Base-by-base conservation (phyloP, 2,888 invertebrate genomes). In the Drosophila falleni region DNA sequence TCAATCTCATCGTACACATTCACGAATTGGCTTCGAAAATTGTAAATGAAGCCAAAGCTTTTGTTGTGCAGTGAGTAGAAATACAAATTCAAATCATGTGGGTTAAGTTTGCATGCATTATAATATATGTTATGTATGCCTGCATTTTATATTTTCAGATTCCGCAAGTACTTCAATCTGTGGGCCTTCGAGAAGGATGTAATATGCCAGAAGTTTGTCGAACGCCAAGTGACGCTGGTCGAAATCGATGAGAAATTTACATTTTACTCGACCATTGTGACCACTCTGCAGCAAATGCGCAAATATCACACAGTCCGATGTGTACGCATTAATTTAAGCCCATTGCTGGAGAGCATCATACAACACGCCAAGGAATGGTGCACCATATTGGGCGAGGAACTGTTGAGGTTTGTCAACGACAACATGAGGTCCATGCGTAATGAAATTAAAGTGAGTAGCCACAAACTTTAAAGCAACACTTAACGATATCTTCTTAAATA, bases 301-400 rank as follows among this genome's bases (percentile, higher is more conserved):
- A 93, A 94, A 49, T 95, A 94, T 81, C 93, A 94, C 0, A 95
- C 96, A 77, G 93, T 96, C 31, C 94, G 94, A n/a, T 95, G 92
- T 77, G 80, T 97, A 62, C 94, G 96, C 87, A 94, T 98, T 35
- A 96, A 97, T 92, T 93, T 97, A 74, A 91, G 93, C 13, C 96
- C 96, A 0, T 93, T 98, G 23, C 94, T 97, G 69, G 93, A 94
- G 39, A 95, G 94, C 54, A 95, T 97, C 61, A 95, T 95, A 74
- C 94, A 94, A 5, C 97, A 97, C 93, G 96, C 97, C 8, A 93
- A 94, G 41, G 96, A 97, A 81, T 98, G 98, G 97, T 96, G 96
- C 83, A 94, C 94, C 60, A 94, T 94, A 37, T 93, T 98, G 11
- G 98, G 97, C 0, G 93, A 94, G 54, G 94, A 95, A 71, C 93